Percentiles rank a stretch among this genome's conserved stretches.
Evolutionary conservation across 2,888 invertebrate genomes (phyloP).

Genomic region (Auanema freiburgensis): DNA sequence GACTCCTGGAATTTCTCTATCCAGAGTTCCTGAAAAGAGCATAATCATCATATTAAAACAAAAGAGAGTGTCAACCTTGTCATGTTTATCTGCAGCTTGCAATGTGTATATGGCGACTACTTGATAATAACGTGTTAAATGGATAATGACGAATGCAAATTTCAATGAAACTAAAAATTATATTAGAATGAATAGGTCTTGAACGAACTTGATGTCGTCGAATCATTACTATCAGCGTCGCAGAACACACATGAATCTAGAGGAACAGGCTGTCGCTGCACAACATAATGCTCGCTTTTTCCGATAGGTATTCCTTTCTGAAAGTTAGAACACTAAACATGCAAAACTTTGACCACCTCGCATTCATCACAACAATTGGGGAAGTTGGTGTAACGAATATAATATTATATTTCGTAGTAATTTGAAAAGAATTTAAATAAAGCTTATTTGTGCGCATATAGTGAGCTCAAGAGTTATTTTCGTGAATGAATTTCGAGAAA

Average conservation of each 20-base stretch:
- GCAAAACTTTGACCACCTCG: background rate
- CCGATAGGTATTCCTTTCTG: constrained; percentile 49
- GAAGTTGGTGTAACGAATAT: background rate
- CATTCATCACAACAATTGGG: background rate
- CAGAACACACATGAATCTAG: constrained; percentile 68
- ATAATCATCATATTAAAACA: background rate
- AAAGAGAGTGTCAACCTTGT: constrained; percentile 63
- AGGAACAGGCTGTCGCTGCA: constrained; percentile 68
- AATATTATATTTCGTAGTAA: background rate
- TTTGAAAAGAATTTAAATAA: background rate
- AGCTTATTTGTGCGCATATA: background rate
- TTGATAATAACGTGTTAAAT: constrained; percentile 69
- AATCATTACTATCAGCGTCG: constrained; percentile 66
- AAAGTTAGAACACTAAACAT: constrained; percentile 8
- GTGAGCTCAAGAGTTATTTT: background rate
- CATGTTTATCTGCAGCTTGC: constrained; percentile 66
- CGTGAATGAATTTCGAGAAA: background rate
- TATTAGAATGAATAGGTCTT: background rate
- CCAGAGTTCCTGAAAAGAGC: constrained; percentile 56
- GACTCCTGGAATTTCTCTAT: constrained; percentile 65
- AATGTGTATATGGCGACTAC: constrained; percentile 68
- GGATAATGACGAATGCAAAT: constrained; percentile 68
- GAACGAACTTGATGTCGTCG: constrained; percentile 35
- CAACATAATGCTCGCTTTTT: constrained; percentile 64
- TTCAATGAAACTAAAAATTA: constrained; percentile 54